Conservation (phyloP, 2,113 vertebrate genomes). For the Lagopus leucura region DNA sequence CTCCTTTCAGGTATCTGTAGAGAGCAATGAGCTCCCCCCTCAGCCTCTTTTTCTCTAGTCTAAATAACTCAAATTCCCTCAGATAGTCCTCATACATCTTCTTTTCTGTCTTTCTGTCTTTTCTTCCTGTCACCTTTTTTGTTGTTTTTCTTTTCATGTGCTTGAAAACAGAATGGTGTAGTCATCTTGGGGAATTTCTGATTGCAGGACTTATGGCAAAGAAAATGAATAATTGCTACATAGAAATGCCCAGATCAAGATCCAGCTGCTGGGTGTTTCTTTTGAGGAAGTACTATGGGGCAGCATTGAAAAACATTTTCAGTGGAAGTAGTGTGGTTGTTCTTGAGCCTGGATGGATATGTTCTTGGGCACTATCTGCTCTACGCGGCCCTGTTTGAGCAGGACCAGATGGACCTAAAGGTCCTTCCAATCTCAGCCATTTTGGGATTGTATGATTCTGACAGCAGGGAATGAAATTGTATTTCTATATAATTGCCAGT, state of each 20-base stretch:
- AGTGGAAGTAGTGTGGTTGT: not conserved
- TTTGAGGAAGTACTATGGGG: not conserved
- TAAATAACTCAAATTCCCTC: not conserved
- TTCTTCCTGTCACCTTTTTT: not conserved
- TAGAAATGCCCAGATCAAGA: not conserved
- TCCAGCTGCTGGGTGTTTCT: not conserved
- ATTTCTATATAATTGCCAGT: not conserved
- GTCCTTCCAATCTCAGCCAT: not conserved
- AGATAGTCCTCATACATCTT: not conserved
- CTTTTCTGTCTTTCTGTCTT: not conserved
- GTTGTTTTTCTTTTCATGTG: not conserved
- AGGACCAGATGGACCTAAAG: not conserved
- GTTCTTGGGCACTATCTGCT: not conserved
- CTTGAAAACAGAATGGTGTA: not conserved
- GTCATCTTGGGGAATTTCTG: not conserved
- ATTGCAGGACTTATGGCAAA: not conserved
- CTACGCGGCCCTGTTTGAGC: not conserved
- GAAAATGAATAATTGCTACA: slow-evolving; percentile 9
- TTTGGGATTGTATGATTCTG: not conserved
- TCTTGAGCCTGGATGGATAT: not conserved
- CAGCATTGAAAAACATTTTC: not conserved
- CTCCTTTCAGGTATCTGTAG: not conserved
- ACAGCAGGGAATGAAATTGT: not conserved
- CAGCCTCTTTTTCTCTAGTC: not conserved
- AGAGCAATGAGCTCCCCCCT: not conserved